Percentiles rank a stretch among this genome's conserved stretches.
phyloP scores from a whole-genome alignment of 2,888 invertebrate genomes.

The Andrena minutula region DNA sequence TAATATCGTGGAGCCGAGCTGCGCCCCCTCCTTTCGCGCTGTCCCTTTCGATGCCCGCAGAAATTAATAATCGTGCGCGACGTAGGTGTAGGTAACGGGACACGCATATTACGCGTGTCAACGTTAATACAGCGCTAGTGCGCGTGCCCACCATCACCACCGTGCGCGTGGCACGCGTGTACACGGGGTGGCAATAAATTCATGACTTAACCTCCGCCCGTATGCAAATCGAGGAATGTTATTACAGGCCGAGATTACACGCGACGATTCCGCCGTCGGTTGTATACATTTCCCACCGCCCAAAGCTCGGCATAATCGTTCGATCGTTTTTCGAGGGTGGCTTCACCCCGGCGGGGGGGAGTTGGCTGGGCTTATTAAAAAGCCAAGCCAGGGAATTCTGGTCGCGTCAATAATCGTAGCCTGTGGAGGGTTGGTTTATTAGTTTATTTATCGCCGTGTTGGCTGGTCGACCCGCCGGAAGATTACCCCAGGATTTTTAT shows the following conservation, averaged over 20 bases:
- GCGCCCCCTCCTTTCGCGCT: constrained; percentile 22
- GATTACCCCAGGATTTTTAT: constrained; percentile 83
- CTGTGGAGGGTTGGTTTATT: constrained; percentile 72
- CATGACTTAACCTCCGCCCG: constrained; percentile 76
- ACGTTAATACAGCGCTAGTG: constrained; percentile 56
- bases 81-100: constrained; percentile 57
- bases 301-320: constrained; percentile 28
- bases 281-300: constrained; percentile 80
- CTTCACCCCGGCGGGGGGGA: background rate
- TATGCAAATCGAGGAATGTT: constrained; percentile 82
- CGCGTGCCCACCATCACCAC: constrained; percentile 47
- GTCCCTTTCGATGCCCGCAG: constrained; percentile 55
- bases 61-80: constrained; percentile 70
- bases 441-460: constrained; percentile 79
- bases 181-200: constrained; percentile 77
- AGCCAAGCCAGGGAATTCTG: constrained; percentile 65
- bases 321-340: constrained; percentile 57
- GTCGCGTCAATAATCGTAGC: constrained; percentile 63
- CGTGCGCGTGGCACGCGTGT: constrained; percentile 38
- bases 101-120: constrained; percentile 68
- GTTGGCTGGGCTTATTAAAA: constrained; percentile 76
- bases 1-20: constrained; percentile 57
- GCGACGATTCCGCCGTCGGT: constrained; percentile 77
- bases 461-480: constrained; percentile 71
- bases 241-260: constrained; percentile 82